Conservation (phyloP, 2,888 invertebrate species). For the Eueremaeus valkanovi region DNA sequence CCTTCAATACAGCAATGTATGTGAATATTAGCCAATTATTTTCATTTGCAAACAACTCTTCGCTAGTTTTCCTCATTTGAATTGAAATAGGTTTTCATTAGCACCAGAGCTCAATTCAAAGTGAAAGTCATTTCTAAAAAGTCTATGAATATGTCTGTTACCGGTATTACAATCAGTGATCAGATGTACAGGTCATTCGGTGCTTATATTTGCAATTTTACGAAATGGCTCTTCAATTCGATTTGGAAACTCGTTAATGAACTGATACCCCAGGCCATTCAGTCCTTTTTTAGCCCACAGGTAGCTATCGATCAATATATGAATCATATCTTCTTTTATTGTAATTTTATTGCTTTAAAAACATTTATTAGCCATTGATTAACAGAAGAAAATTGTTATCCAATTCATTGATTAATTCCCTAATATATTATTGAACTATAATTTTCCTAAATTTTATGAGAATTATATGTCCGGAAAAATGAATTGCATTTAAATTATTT, state of each 20-base stretch:
- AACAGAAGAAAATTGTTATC: background rate
- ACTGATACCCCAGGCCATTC: background rate
- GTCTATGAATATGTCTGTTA: background rate
- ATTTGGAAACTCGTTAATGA: background rate
- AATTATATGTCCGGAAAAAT: background rate
- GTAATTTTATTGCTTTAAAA: background rate
- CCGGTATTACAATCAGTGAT: background rate
- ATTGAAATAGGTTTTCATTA: background rate
- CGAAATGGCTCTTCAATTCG: slow-evolving; percentile 4
- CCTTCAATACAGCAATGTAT: background rate
- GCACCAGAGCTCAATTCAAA: background rate
- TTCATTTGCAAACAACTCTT: background rate
- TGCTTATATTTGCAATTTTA: background rate
- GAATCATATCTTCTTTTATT: slow-evolving; percentile 9
- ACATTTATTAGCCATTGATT: background rate
- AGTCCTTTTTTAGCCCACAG: background rate
- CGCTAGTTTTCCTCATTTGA: background rate
- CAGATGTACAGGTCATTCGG: background rate
- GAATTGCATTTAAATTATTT: too few relatives aligned
- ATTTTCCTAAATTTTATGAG: background rate
- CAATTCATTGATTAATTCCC: background rate
- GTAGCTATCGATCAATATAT: slow-evolving; percentile 14
- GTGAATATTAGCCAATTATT: background rate
- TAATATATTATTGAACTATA: background rate
- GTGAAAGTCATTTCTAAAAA: background rate